Percentiles rank a stretch among this genome's conserved stretches.
phyloP scores from a whole-genome alignment of 2,888 invertebrate species.

The Maniola hyperantus region DNA sequence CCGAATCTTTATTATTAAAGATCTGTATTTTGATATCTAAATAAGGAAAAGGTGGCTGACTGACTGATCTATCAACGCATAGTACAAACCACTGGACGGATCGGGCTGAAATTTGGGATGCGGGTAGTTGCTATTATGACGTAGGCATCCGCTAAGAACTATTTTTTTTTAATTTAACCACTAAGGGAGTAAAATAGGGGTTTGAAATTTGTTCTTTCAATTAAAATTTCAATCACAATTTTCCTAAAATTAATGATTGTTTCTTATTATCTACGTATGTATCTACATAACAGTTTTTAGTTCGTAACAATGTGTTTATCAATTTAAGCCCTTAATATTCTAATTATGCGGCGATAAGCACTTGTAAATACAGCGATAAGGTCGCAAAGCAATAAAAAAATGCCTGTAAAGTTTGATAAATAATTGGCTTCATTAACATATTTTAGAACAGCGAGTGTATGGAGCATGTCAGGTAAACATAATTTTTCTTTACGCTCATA shows the following conservation, averaged over 20 bases:
- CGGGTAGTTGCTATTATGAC: too few species aligned
- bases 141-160: too few species aligned
- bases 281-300: neutral
- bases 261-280: neutral
- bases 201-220: too few species aligned
- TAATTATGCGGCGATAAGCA: constrained; percentile 48
- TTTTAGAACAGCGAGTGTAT: constrained; percentile 50
- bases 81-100: too few species aligned
- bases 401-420: constrained; percentile 47
- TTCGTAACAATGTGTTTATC: constrained; percentile 36
- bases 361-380: constrained; percentile 53
- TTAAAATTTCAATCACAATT: too few species aligned
- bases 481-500: neutral
- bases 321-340: constrained; percentile 35
- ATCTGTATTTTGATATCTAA: too few species aligned
- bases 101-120: too few species aligned
- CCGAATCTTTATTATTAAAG: too few species aligned
- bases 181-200: too few species aligned
- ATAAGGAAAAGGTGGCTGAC: too few species aligned
- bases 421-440: constrained; percentile 60
- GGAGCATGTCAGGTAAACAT: constrained; percentile 28
- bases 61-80: too few species aligned
- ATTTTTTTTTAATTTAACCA: too few species aligned
- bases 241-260: neutral
- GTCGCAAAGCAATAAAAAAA: constrained; percentile 26